phyloP scores from a whole-genome alignment of 2,797 vertebrate species.

The Chanos chanos region DNA sequence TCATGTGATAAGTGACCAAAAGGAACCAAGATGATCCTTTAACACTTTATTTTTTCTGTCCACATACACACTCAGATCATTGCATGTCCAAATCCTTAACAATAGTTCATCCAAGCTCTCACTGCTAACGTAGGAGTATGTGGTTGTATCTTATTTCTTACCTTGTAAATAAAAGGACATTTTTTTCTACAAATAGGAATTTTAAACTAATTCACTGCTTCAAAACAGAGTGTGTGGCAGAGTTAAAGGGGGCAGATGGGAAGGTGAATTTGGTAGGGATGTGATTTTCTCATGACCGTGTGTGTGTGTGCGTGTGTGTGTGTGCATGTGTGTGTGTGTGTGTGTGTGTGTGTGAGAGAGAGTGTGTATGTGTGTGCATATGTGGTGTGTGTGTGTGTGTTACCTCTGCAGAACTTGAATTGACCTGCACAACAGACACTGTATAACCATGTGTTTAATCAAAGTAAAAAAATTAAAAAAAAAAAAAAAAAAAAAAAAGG shows the following conservation, averaged over 20 bases:
- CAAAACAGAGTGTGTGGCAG: conserved; percentile 71
- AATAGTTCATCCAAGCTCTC: conserved; percentile 9
- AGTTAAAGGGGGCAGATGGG: conserved; percentile 55
- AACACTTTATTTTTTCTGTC: not conserved
- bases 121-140: too few relatives aligned
- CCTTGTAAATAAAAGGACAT: conserved; percentile 86
- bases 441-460: conserved; percentile 55
- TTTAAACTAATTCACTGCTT: conserved; percentile 70
- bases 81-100: conserved; percentile 25
- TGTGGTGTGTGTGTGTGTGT: conserved; percentile 65
- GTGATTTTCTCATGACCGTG: conserved; percentile 67
- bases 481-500: too few relatives aligned
- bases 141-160: conserved; percentile 81
- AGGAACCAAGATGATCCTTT: too few relatives aligned
- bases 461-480: too few relatives aligned
- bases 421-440: conserved; percentile 63
- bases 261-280: conserved; percentile 59
- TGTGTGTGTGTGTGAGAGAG: too few relatives aligned
- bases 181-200: conserved; percentile 75
- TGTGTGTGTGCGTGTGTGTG: conserved; percentile 74
- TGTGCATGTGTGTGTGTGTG: too few relatives aligned
- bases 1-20: too few relatives aligned
- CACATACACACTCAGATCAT: too few relatives aligned
- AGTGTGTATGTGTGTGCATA: too few relatives aligned
- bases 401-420: conserved; percentile 52